Evolutionary conservation across 2,797 vertebrate species (phyloP), one percentile per base, ranked within the genome.

Genomic region (Avahi laniger): DNA sequence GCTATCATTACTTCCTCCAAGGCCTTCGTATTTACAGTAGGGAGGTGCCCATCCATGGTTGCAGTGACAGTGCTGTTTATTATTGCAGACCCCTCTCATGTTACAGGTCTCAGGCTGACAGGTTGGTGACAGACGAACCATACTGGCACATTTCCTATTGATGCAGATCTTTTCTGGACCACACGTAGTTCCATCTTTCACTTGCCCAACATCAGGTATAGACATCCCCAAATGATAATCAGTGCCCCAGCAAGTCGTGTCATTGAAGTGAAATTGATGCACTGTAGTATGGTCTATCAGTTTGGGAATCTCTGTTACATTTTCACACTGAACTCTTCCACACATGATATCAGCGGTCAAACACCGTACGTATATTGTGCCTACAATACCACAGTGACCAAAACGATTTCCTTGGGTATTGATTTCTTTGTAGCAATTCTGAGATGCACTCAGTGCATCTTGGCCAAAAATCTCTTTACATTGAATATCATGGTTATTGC

Each of bases 391-490:
- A 82, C 98, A 98, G 35, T 97, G 94, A 65, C 97, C 97, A 95
- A 98, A 98, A 17, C 96, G 92, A 73, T 96, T 95, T 35, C 97
- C 97, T 94, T 91, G 93, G 9, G 4, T 41, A 46, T 98, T 98
- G 50, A 97, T 79, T 90, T 92, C 80, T 78, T 73, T 14, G 63
- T 96, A 98, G 73, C 97, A 98, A 0, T 15, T 33, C 0, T 59
- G 41, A 0, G 97, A 89, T 24, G 97, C 98, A 46, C 93, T 89
- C 30, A 14, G 78, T 50, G 98, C 88, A 50, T 80, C 8, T 89
- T 87, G 89, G 65, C 98, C 98, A 92, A 98, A 98, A 84, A 98
- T 93, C 4, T 81, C 76, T 46, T 8, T 73, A 41, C 97, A 97
- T 46, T 97, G 97, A 9, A 52, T 38, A 0, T 93, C 89, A 81